These are phyloP conservation scores for Hiodon alosoides DNA, from an alignment of 2,113 vertebrate genomes.

Conservation along the genomic window DNA sequence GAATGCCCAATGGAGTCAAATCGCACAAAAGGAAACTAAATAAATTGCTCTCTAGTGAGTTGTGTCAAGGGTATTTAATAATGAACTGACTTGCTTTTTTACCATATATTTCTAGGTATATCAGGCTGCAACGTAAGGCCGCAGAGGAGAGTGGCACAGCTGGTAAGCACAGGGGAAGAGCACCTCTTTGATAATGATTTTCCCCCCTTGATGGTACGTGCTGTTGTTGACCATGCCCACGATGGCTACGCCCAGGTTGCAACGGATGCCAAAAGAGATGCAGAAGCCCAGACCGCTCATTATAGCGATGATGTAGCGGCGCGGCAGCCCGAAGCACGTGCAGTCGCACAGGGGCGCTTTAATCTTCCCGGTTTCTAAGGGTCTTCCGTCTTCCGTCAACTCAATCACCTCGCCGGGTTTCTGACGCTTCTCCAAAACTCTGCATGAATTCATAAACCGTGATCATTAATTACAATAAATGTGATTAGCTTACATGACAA, in stretches of 20 bases:
- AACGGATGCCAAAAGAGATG: slow-evolving; percentile 97
- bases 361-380: slow-evolving; percentile 65
- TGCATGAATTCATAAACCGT: slow-evolving; percentile 39
- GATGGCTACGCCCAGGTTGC: slow-evolving; percentile 96
- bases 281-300: slow-evolving; percentile 98
- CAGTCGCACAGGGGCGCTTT: slow-evolving; percentile 84
- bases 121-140: too few species aligned
- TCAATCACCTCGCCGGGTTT: slow-evolving; percentile 85
- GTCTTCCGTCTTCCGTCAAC: slow-evolving; percentile 92
- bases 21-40: too few species aligned
- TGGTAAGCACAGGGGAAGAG: slow-evolving; percentile 23
- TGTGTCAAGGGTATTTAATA: too few species aligned
- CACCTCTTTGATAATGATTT: slow-evolving; percentile 93
- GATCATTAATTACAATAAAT: neutral
- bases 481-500: too few species aligned
- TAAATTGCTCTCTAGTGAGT: too few species aligned
- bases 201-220: slow-evolving; percentile 84
- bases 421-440: slow-evolving; percentile 83
- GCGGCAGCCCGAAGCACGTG: slow-evolving; percentile 89
- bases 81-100: too few species aligned
- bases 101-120: too few species aligned
- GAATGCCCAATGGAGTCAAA: too few species aligned
- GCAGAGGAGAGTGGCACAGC: too few species aligned
- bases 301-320: slow-evolving; percentile 97
- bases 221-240: slow-evolving; percentile 98